A percentile compares a stretch with the other conserved stretches of the same genome.
phyloP scores from a whole-genome alignment of 2,888 invertebrate species.

The Cepaea hortensis region DNA sequence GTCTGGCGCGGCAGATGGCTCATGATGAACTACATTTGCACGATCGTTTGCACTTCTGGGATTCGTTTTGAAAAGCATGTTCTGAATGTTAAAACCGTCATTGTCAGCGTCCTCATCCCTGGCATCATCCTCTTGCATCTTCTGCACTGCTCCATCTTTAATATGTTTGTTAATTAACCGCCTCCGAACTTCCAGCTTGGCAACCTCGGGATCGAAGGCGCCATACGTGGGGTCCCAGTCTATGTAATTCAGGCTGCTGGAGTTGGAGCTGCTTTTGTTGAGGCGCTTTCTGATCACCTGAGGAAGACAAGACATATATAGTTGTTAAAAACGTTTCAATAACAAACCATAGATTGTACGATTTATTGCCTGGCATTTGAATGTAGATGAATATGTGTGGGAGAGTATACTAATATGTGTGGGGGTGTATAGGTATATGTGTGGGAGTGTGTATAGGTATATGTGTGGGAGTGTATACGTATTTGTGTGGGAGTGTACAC shows the following conservation, averaged over 20 bases:
- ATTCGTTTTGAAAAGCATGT: neutral
- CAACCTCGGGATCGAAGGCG: conserved; percentile 4
- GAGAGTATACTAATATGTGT: neutral
- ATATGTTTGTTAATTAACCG: neutral
- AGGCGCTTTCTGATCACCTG: conserved; percentile 33
- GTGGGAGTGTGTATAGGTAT: too few relatives aligned
- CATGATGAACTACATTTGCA: neutral
- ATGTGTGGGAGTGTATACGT: neutral
- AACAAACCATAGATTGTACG: neutral
- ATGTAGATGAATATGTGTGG: neutral
- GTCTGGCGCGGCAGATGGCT: neutral
- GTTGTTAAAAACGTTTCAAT: neutral
- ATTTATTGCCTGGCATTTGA: neutral
- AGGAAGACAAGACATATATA: neutral
- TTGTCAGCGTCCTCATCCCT: neutral
- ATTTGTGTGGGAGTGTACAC: neutral
- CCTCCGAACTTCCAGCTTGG: neutral
- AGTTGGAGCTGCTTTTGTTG: conserved; percentile 37
- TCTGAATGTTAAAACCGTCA: neutral
- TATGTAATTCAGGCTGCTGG: conserved; percentile 28
- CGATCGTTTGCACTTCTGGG: neutral
- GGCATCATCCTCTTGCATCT: neutral
- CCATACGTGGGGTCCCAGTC: conserved; percentile 27
- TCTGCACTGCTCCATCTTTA: neutral
- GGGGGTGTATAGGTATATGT: too few relatives aligned